Conservation (phyloP, 2,797 vertebrate genomes). For the Etheostoma nigrum region DNA sequence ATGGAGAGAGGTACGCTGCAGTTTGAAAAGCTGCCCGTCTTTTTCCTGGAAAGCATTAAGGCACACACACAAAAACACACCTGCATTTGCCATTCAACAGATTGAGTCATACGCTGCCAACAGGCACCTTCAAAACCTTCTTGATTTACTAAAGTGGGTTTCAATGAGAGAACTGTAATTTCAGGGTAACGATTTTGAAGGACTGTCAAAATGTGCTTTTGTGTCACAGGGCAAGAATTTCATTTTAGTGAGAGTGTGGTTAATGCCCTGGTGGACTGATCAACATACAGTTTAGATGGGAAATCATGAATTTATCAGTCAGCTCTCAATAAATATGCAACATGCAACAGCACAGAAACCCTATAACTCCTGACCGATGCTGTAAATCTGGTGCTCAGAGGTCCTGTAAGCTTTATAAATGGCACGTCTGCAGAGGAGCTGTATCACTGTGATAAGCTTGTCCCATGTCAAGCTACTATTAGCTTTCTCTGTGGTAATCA, state of each 20-base stretch:
- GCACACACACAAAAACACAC: slow-evolving; percentile 2
- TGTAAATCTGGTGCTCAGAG: neutral
- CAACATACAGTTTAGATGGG: neutral
- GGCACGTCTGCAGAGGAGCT: neutral
- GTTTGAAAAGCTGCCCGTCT: slow-evolving; percentile 2
- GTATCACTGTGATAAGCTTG: slow-evolving; percentile 12
- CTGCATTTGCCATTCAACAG: slow-evolving; percentile 52
- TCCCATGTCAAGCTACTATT: slow-evolving; percentile 23
- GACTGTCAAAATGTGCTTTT: slow-evolving; percentile 3
- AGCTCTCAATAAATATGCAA: neutral
- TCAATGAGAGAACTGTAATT: slow-evolving; percentile 15
- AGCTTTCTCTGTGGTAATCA: slow-evolving; percentile 36
- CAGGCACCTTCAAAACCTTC: slow-evolving; percentile 15
- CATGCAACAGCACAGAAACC: neutral
- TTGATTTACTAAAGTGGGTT: slow-evolving; percentile 2
- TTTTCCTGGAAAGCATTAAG: slow-evolving; percentile 49
- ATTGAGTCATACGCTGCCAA: slow-evolving; percentile 18
- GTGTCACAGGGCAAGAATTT: neutral
- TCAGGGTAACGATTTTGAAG: neutral
- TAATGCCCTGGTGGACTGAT: neutral
- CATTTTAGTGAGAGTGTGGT: neutral
- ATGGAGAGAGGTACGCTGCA: slow-evolving; percentile 7
- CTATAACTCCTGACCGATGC: neutral
- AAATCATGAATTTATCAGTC: neutral
- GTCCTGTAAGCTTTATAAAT: neutral